Evolutionary conservation across 2,113 vertebrate species (phyloP).

Genomic region (Sylvia atricapilla): DNA sequence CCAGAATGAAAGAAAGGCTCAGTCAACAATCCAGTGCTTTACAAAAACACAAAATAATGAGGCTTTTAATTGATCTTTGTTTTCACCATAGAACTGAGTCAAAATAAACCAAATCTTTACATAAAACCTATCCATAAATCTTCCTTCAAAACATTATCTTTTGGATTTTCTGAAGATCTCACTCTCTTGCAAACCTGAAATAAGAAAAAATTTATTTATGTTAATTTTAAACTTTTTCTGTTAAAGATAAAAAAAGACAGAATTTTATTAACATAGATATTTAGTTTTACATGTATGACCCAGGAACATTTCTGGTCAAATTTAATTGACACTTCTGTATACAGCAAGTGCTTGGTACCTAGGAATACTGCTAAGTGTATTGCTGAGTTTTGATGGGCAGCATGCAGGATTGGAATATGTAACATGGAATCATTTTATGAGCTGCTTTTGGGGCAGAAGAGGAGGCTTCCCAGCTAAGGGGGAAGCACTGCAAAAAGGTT

Average conservation of each 20-base stretch:
- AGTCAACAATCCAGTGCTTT: not conserved
- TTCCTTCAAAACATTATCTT: not conserved
- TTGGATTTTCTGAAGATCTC: not conserved
- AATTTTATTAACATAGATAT: not conserved
- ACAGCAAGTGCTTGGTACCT: not conserved
- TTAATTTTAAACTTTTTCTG: not conserved
- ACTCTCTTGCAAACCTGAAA: not conserved
- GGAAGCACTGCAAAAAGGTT: not conserved
- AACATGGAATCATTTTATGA: not conserved
- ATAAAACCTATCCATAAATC: not conserved
- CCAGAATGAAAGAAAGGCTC: not conserved
- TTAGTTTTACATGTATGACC: not conserved
- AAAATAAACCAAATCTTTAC: not conserved
- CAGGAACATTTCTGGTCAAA: not conserved
- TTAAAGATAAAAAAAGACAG: not conserved
- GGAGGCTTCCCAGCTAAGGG: not conserved
- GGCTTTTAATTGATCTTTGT: not conserved
- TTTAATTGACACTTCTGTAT: not conserved
- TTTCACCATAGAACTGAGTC: not conserved
- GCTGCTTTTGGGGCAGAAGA: not conserved
- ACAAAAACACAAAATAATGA: not conserved
- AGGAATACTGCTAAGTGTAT: not conserved
- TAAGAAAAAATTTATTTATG: not conserved
- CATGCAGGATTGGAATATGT: not conserved
- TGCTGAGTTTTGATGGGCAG: not conserved